phyloP scores from a whole-genome alignment of 2,113 vertebrate genomes.

The Scolopax mira region DNA sequence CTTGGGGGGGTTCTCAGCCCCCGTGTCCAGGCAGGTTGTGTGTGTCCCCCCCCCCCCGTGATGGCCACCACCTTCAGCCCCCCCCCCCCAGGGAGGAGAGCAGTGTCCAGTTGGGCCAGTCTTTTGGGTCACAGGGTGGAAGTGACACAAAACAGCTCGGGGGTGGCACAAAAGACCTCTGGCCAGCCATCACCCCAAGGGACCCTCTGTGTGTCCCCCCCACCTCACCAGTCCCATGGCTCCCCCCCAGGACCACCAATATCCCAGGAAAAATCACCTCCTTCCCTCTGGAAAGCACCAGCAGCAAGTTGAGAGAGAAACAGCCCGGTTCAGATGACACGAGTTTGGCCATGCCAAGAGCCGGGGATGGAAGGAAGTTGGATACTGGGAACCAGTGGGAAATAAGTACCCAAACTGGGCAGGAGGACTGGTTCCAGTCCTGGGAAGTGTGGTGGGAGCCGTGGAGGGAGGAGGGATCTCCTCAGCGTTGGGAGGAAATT shows the following conservation, averaged over 20 bases:
- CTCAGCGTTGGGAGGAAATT: too few species aligned
- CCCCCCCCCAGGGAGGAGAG: not conserved
- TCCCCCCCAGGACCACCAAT: not conserved
- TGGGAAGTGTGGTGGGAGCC: not conserved
- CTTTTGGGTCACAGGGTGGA: not conserved
- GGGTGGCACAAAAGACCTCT: too few species aligned
- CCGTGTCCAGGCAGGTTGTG: not conserved
- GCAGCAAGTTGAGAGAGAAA: not conserved
- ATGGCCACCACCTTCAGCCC: not conserved
- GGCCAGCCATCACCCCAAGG: not conserved
- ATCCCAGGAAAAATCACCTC: not conserved
- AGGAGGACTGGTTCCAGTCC: too few species aligned
- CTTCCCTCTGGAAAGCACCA: not conserved
- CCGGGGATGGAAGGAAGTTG: too few species aligned
- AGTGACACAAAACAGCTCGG: not conserved
- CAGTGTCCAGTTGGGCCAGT: not conserved
- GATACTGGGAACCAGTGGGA: not conserved
- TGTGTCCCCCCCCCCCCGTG: too few species aligned
- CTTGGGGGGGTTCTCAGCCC: too few species aligned
- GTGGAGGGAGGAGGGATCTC: not conserved
- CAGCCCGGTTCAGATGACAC: not conserved
- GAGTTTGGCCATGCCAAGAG: not conserved
- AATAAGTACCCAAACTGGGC: not conserved
- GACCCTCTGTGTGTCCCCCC: not conserved
- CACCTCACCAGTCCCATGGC: not conserved